A percentile compares a stretch with the other conserved stretches of the same genome.
phyloP scores from a whole-genome alignment of 2,888 invertebrate species.

The Amiota minor region DNA sequence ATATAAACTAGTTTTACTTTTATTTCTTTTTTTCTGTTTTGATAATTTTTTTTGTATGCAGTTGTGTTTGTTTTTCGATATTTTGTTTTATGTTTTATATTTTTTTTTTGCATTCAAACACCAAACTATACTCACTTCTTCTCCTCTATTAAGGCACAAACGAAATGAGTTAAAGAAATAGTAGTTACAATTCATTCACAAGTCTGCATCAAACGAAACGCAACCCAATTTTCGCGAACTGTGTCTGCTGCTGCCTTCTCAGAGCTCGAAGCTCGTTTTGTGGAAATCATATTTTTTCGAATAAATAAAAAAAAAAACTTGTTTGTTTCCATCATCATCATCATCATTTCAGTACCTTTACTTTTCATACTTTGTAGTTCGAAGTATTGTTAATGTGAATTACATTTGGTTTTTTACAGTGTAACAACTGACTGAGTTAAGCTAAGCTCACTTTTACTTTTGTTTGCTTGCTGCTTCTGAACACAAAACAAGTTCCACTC shows the following conservation, averaged over 20 bases:
- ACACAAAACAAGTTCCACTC: slow-evolving; percentile 57
- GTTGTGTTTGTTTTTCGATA: not conserved
- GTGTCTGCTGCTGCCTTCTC: not conserved
- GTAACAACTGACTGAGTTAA: slow-evolving; percentile 7
- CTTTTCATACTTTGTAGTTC: too few relatives aligned
- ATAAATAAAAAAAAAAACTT: too few relatives aligned
- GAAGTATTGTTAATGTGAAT: too few relatives aligned
- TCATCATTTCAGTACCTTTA: too few relatives aligned
- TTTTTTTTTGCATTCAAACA: slow-evolving; percentile 19
- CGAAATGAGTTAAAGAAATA: not conserved
- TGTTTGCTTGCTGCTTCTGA: slow-evolving; percentile 40
- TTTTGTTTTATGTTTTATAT: not conserved
- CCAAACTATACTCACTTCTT: not conserved
- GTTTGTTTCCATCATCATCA: not conserved
- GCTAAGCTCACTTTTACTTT: slow-evolving; percentile 58
- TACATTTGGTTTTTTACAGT: not conserved
- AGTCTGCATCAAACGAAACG: slow-evolving; percentile 1
- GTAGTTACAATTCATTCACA: slow-evolving; percentile 26
- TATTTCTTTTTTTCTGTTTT: not conserved
- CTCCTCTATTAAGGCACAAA: too few relatives aligned
- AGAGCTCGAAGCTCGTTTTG: not conserved
- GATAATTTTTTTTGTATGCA: slow-evolving; percentile 2
- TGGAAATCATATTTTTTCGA: slow-evolving; percentile 7
- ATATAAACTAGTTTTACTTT: slow-evolving; percentile 20
- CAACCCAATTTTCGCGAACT: not conserved